phyloP scores from a whole-genome alignment of 2,113 vertebrate genomes.

The Pomatostomus ruficeps region DNA sequence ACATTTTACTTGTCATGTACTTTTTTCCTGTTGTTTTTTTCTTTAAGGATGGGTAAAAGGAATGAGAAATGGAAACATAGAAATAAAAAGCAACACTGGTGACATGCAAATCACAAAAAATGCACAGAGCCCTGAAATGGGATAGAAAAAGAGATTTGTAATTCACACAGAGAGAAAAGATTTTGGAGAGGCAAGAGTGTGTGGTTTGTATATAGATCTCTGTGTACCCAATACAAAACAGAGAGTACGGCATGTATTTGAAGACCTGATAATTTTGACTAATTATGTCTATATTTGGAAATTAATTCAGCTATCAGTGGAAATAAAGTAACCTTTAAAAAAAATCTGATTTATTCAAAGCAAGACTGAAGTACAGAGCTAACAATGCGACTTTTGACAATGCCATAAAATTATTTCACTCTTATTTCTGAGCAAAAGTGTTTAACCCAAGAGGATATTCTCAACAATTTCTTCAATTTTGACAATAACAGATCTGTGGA shows the following conservation, averaged over 20 bases:
- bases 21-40: neutral
- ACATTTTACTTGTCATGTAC: fast-evolving
- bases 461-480: neutral
- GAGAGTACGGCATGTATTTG: neutral
- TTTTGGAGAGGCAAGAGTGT: neutral
- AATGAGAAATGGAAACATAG: neutral
- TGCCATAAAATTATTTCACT: neutral
- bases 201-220: neutral
- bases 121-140: neutral
- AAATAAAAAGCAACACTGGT: neutral
- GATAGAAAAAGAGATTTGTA: neutral
- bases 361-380: neutral
- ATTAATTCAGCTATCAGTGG: neutral
- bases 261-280: neutral
- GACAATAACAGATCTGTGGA: neutral
- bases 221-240: neutral
- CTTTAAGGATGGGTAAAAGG: neutral
- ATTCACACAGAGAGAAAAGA: neutral
- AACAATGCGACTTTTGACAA: neutral
- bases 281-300: neutral
- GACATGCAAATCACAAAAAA: neutral
- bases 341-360: neutral
- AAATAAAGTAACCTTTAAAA: neutral
- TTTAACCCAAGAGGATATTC: neutral
- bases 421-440: neutral